A percentile compares a stretch with the other conserved stretches of the same genome.
Evolutionary conservation across 2,888 invertebrate genomes (phyloP).

Genomic region (Orthosia gothica): DNA sequence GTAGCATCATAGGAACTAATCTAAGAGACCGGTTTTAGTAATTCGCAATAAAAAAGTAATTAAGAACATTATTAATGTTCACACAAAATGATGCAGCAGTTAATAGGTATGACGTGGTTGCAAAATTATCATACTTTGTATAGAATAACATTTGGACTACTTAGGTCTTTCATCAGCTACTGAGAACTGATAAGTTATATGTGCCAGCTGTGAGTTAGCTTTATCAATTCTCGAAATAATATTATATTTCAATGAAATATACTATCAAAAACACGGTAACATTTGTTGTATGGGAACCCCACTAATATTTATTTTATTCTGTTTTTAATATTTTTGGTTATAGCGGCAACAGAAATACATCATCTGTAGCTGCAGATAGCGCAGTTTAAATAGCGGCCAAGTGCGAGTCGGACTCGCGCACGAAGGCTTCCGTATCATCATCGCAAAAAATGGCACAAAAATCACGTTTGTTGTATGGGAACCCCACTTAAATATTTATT

Average conservation of each 20-base stretch:
- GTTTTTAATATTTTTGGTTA: too few species aligned
- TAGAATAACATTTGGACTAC: constrained; percentile 1
- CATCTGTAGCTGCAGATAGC: too few species aligned
- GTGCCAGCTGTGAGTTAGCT: neutral
- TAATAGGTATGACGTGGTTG: constrained; percentile 50
- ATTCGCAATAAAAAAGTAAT: constrained; percentile 24
- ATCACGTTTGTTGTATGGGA: too few species aligned
- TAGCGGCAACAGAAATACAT: too few species aligned
- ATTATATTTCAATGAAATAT: constrained; percentile 7
- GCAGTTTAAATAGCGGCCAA: too few species aligned
- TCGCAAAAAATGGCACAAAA: too few species aligned
- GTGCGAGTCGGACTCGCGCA: too few species aligned
- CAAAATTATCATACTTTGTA: constrained; percentile 21
- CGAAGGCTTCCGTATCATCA: too few species aligned
- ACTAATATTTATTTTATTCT: too few species aligned
- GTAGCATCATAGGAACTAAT: neutral
- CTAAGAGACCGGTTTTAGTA: constrained; percentile 35
- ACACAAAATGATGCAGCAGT: constrained; percentile 43
- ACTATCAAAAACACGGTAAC: too few species aligned
- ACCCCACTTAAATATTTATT: too few species aligned
- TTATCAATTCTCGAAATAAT: constrained; percentile 18
- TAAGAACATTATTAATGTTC: constrained; percentile 23
- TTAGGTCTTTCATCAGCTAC: constrained; percentile 1
- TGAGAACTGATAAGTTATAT: constrained; percentile 21
- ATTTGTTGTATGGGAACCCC: too few species aligned